Evolutionary conservation across 1,140 invertebrate species (phyloP), one percentile per base, ranked within the genome.

Genomic region (Sweltsa coloradensis): DNA sequence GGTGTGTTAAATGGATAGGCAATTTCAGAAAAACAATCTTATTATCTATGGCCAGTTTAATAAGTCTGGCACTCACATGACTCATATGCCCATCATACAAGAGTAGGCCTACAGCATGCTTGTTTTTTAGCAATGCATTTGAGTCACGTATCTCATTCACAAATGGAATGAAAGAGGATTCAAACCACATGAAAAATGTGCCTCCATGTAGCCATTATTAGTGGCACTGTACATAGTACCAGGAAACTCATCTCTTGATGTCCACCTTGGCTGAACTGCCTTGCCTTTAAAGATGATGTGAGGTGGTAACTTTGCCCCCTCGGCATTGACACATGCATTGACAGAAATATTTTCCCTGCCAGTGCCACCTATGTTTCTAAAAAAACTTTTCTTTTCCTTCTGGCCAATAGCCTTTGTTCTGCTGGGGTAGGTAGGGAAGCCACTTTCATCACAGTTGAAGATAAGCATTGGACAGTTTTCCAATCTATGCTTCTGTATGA

Each of bases 151-250:
- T 22, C 23, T 37, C 23, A 22, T 37, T 37, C 16, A 37, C 36
- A n/a, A 37, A 37, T 37, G 36, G 36, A 37, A 37, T 37, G 36
- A 37, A 37, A 9, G 36, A 37, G 7, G 36, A 37, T 37, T 26
- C 45, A 41, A 65, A 61, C 52, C 56, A 64, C 1, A 46, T 26
- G 19, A 24, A 55, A 57, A 63, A 65, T 5, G 41, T 48, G 53
- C 54, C 45, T 57, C 55, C 57, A 64, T 65, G 53, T 53, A 65
- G 18, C 55, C 60, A 51, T 64, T 63, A 29, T 49, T 47, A 2
- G 57, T 55, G 23, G 53, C 52, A 14, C 54, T 45, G 50, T 63
- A 60, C 16, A 51, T 39, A 7, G 60, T 61, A 49, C 57, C 57
- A 21, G 59, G 54, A 49, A 53, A 59, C 19, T 48, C 45, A n/a